phyloP scores from a whole-genome alignment of 2,113 vertebrate species.

The Chaetodon trifascialis region DNA sequence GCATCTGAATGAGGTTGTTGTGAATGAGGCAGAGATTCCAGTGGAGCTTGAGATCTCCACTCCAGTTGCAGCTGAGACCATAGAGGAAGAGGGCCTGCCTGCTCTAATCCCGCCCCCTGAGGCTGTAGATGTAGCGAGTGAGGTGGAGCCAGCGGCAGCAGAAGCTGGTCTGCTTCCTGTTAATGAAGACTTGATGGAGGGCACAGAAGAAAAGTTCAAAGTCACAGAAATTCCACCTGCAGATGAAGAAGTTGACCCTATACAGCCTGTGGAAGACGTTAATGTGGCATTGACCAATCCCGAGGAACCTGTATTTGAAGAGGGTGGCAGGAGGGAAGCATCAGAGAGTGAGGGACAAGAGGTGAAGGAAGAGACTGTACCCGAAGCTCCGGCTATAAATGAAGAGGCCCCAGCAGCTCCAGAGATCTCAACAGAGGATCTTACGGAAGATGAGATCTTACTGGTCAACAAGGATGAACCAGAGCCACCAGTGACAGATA shows the following conservation, averaged over 20 bases:
- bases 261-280: slow-evolving; percentile 16
- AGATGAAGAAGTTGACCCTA: not conserved
- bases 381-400: slow-evolving; percentile 38
- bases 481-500: slow-evolving; percentile 32
- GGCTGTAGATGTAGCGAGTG: slow-evolving; percentile 21
- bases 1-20: slow-evolving; percentile 15
- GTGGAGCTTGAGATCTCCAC: slow-evolving; percentile 62
- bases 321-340: slow-evolving; percentile 25
- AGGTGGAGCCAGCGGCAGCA: slow-evolving; percentile 24
- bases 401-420: slow-evolving; percentile 45
- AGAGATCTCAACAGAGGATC: slow-evolving; percentile 61
- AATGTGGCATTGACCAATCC: slow-evolving; percentile 1
- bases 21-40: slow-evolving; percentile 21
- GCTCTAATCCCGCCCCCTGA: slow-evolving; percentile 36
- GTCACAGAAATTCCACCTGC: slow-evolving; percentile 3
- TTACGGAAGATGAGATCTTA: slow-evolving; percentile 75
- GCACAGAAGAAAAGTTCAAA: slow-evolving; percentile 17
- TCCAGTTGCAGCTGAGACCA: slow-evolving; percentile 26
- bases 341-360: slow-evolving; percentile 8
- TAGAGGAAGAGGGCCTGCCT: slow-evolving; percentile 54
- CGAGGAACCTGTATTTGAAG: slow-evolving; percentile 46
- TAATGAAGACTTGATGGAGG: slow-evolving; percentile 7
- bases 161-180: slow-evolving; percentile 31
- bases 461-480: slow-evolving; percentile 52
- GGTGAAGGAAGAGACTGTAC: slow-evolving; percentile 23